phyloP scores from a whole-genome alignment of 2,113 vertebrate genomes.

The Otocyon megalotis region DNA sequence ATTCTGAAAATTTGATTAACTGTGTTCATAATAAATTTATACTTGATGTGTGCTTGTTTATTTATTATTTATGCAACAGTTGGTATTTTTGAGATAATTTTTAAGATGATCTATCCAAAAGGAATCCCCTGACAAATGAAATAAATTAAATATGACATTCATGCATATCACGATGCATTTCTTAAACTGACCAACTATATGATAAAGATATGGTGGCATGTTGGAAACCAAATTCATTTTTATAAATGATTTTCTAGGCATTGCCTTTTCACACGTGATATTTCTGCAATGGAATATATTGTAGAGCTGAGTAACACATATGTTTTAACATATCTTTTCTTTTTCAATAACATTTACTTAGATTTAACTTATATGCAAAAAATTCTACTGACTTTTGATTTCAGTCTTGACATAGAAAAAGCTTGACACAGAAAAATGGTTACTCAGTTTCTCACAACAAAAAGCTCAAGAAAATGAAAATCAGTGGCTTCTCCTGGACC shows the following conservation, averaged over 20 bases:
- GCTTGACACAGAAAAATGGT: too few relatives aligned
- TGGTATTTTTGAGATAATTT: constrained; percentile 49
- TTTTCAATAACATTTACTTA: neutral
- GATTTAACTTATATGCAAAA: neutral
- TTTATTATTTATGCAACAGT: constrained; percentile 5
- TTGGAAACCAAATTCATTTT: neutral
- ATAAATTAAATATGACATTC: constrained; percentile 30
- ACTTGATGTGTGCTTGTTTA: neutral
- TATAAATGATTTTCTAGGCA: neutral
- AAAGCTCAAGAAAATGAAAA: neutral
- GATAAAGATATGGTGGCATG: too few relatives aligned
- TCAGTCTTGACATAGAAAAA: neutral
- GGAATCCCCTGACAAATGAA: neutral
- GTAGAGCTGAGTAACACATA: neutral
- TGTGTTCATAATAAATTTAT: constrained; percentile 51
- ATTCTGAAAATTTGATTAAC: constrained; percentile 56
- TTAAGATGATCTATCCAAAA: constrained; percentile 61
- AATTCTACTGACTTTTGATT: neutral
- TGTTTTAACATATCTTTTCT: neutral
- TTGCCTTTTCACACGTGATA: neutral
- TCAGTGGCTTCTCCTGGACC: neutral
- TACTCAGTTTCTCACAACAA: neutral
- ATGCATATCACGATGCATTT: neutral
- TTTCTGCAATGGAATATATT: neutral
- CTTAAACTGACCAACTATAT: neutral